Conservation (phyloP, 2,797 vertebrate species). For the Hephaestus fuliginosus region DNA sequence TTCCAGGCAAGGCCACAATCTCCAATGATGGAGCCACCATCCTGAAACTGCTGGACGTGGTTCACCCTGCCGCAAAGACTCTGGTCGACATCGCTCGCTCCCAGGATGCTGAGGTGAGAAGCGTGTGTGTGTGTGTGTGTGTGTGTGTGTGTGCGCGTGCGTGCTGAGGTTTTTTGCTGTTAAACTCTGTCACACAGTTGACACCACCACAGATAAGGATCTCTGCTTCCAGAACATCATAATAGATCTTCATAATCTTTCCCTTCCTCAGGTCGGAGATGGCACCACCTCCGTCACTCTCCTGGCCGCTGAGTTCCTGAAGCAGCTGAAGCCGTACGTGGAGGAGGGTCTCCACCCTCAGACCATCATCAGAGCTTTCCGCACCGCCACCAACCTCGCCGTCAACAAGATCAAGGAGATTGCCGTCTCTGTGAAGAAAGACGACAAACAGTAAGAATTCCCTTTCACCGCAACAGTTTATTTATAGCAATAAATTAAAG, state of each 20-base stretch:
- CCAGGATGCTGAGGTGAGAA: constrained; percentile 95
- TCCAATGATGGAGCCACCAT: constrained; percentile 99
- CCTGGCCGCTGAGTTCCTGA: constrained; percentile 96
- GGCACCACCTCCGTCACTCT: constrained; percentile 98
- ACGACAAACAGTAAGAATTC: constrained; percentile 91
- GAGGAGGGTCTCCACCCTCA: constrained; percentile 98
- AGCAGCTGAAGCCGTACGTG: constrained; percentile 95
- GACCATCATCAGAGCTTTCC: constrained; percentile 98
- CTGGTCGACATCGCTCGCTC: constrained; percentile 98
- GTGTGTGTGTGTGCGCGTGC: constrained; percentile 1
- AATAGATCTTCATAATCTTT: background rate
- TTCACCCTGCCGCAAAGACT: constrained; percentile 97
- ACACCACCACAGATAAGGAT: background rate
- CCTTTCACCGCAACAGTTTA: accelerated
- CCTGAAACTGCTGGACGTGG: constrained; percentile 95
- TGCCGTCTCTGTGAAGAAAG: constrained; percentile 92
- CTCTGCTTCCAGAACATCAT: background rate
- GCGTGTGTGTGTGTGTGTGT: constrained; percentile 6
- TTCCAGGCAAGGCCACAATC: constrained; percentile 95
- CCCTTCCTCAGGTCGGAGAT: constrained; percentile 90
- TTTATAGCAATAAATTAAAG: background rate
- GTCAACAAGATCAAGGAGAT: constrained; percentile 94
- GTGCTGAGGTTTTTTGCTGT: background rate
- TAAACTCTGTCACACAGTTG: background rate
- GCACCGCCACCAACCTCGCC: constrained; percentile 92